phyloP scores from a whole-genome alignment of 2,888 invertebrate species.

The Pandemis heparana region DNA sequence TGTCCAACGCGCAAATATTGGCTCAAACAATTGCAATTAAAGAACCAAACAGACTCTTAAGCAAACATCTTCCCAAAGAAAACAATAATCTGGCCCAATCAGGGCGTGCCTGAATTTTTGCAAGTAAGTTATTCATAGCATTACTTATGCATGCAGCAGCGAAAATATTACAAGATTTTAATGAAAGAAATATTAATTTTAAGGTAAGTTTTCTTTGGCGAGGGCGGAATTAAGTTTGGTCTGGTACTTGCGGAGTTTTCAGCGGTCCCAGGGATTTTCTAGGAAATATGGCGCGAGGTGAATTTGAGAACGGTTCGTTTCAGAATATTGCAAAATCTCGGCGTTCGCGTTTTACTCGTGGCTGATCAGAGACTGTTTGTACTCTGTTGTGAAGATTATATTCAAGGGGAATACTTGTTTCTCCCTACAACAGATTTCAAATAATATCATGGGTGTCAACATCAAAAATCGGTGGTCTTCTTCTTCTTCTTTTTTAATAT shows the following conservation, averaged over 20 bases:
- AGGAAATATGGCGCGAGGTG: slow-evolving; percentile 16
- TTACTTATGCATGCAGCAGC: slow-evolving; percentile 87
- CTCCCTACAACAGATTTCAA: too few species aligned
- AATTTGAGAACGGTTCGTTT: slow-evolving; percentile 16
- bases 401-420: too few species aligned
- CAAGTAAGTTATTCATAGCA: slow-evolving; percentile 82
- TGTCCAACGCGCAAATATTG: slow-evolving; percentile 49
- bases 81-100: slow-evolving; percentile 51
- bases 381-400: not conserved
- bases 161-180: slow-evolving; percentile 87
- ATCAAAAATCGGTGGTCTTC: too few species aligned
- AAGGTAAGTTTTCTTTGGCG: slow-evolving; percentile 82
- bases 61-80: slow-evolving; percentile 48
- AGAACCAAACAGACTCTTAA: slow-evolving; percentile 45
- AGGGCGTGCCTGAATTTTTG: slow-evolving; percentile 68
- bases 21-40: slow-evolving; percentile 56
- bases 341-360: slow-evolving; percentile 9
- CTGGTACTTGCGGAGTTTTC: slow-evolving; percentile 48
- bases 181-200: slow-evolving; percentile 87
- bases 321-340: slow-evolving; percentile 6
- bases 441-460: too few species aligned
- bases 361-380: not conserved
- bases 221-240: slow-evolving; percentile 77
- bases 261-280: slow-evolving; percentile 23
- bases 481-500: too few species aligned